Percentiles rank a stretch among this genome's conserved stretches.
Evolutionary conservation across 2,113 vertebrate species (phyloP).

Genomic region (pig (Sus scrofa)): T2T-Sscrofa CM000820.6:140635001-140635500

Average conservation of each 20-base stretch:
- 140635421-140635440: fast-evolving
- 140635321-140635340: too few species aligned
- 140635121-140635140: fast-evolving
- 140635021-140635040: conserved; percentile 98
- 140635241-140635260: neutral
- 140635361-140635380: neutral
- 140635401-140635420: neutral
- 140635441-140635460: fast-evolving
- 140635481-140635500: fast-evolving
- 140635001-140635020: conserved; percentile 95
- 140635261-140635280: neutral
- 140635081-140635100: fast-evolving
- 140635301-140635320: neutral
- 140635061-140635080: fast-evolving
- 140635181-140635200: fast-evolving
- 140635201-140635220: neutral
- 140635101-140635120: fast-evolving
- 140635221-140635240: neutral
- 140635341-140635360: too few species aligned
- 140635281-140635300: neutral
- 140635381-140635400: too few species aligned
- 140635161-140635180: fast-evolving
- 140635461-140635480: too few species aligned
- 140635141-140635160: fast-evolving
- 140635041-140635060: conserved; percentile 87